Conservation (phyloP, 1,140 invertebrate genomes). For the Drosophila neocordata region DNA sequence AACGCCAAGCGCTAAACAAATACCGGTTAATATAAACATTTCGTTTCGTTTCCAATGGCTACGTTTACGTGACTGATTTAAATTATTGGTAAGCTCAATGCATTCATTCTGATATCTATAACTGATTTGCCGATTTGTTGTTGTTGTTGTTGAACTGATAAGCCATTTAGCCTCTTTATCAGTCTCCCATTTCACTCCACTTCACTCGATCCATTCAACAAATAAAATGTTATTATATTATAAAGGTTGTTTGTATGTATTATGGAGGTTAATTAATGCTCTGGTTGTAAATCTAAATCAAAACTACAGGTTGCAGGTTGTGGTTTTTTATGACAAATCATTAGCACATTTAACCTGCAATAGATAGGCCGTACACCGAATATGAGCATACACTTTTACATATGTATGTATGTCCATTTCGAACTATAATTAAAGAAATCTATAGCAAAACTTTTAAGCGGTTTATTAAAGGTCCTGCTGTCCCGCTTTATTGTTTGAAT, state of each 20-base stretch:
- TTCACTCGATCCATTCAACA: not conserved
- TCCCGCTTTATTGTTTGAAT: not conserved
- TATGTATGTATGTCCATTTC: not conserved
- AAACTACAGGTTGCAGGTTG: conserved; percentile 32
- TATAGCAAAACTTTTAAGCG: too few relatives aligned
- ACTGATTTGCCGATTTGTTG: conserved; percentile 16
- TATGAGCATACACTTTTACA: not conserved
- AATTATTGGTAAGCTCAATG: not conserved
- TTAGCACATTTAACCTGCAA: conserved; percentile 5
- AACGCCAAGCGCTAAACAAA: conserved; percentile 37
- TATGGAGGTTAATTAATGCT: conserved; percentile 23
- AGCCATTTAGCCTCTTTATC: conserved; percentile 31
- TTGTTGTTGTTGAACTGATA: conserved; percentile 21
- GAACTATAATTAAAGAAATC: too few relatives aligned
- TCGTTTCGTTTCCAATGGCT: conserved; percentile 1
- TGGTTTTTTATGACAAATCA: conserved; percentile 31
- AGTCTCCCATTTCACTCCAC: not conserved
- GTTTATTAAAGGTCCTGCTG: not conserved
- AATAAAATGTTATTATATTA: conserved; percentile 1
- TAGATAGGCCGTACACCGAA: not conserved
- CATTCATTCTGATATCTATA: not conserved
- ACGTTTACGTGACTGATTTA: conserved; percentile 42
- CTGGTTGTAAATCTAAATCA: conserved; percentile 52
- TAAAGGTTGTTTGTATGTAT: conserved; percentile 21
- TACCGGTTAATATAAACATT: conserved; percentile 39